Conservation (phyloP, 2,888 invertebrate genomes). For the Tetragnatha montana region DNA sequence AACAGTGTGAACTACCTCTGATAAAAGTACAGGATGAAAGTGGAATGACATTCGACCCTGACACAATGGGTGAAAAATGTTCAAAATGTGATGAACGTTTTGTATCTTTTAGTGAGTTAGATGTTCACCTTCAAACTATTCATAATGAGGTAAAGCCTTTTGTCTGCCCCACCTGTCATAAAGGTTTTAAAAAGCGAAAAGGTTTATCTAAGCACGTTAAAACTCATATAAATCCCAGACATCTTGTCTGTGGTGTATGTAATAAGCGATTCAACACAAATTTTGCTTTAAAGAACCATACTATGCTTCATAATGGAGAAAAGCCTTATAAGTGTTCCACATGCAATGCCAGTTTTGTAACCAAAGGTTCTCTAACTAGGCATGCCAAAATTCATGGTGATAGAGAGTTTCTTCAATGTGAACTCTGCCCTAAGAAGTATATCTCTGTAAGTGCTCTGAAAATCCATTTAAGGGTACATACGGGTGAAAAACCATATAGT, state of each 20-base stretch:
- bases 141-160: not conserved
- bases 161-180: not conserved
- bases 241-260: not conserved
- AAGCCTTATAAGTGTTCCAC: conserved; percentile 1
- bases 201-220: not conserved
- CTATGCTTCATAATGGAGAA: conserved; percentile 2
- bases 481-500: not conserved
- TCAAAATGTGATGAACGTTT: not conserved
- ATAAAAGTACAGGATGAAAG: too few relatives aligned
- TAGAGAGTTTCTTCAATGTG: not conserved
- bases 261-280: not conserved
- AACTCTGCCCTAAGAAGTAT: not conserved
- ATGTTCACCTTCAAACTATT: not conserved
- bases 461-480: not conserved
- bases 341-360: not conserved
- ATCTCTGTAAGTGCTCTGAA: not conserved
- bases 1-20: too few relatives aligned
- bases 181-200: not conserved
- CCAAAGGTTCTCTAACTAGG: not conserved
- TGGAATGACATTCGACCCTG: too few relatives aligned
- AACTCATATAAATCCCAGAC: not conserved
- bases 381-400: not conserved
- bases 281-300: not conserved
- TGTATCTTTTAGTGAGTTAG: not conserved
- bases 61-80: not conserved